Evolutionary conservation across 2,888 invertebrate genomes (phyloP), one percentile per base, ranked within the genome.

Genomic region (Rapana venosa): DNA sequence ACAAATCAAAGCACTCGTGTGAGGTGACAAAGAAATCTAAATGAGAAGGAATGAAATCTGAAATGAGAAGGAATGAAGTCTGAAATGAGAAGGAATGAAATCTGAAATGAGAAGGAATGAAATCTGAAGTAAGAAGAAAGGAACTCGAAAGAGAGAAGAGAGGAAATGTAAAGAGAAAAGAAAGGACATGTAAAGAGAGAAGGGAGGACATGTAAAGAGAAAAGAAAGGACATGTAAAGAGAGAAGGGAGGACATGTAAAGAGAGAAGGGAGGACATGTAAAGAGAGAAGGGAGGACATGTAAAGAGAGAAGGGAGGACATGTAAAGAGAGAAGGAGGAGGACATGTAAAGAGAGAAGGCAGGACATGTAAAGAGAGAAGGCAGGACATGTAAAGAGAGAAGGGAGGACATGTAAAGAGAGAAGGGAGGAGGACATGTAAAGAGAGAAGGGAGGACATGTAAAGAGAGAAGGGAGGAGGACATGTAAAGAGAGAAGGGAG

Each of bases 21-120:
- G 47, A 47, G 47, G 8, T 5, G 47, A 47, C 2, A 47, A 8
- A 8, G 47, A 47, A 47, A 47, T 8, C 47, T 47, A 47, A 47
- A 47, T 47, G 77, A 77, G 77, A 77, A 30, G n/a, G 77, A 77
- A n/a, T 2, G 77, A 77, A 13, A 77, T 13, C 20, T 13, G n/a
- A n/a, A 77, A n/a, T n/a, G n/a, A 77, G 77, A 77, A 1, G n/a
- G 77, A 77, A n/a, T 30, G n/a, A 77, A n/a, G n/a, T 22, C 20
- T 22, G n/a, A 13, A 77, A 5, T 17, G 77, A 30, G 77, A 77
- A 30, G 30, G 30, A 47, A 47, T 2, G 47, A 47, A 47, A 47
- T 47, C 47, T 47, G 47, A 47, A 47, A n/a, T n/a, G 47, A 74
- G 47, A 87, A 79, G 58, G 47, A n/a, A 88, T 74, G 79, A 79